A percentile compares a stretch with the other conserved stretches of the same genome.
Conservation (phyloP, 2,113 vertebrate species). For the Oostethus manadensis region DNA sequence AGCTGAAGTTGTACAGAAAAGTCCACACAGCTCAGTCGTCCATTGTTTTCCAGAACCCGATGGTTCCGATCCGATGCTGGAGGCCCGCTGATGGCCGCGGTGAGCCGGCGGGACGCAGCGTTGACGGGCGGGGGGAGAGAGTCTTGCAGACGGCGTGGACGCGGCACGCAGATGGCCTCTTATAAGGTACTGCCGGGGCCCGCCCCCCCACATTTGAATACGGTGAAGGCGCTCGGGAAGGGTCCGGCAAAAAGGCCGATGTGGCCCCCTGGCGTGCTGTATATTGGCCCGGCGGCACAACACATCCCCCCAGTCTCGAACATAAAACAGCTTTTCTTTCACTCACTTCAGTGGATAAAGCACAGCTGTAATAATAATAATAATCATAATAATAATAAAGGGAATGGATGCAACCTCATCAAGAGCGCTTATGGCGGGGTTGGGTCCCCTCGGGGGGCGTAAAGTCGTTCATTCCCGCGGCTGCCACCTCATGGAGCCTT, state of each 20-base stretch:
- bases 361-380: too few relatives aligned
- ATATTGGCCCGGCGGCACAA: conserved; percentile 62
- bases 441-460: conserved; percentile 8
- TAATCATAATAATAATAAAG: too few relatives aligned
- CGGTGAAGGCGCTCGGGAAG: conserved; percentile 55
- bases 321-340: too few relatives aligned
- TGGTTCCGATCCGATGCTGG: conserved; percentile 3
- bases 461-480: conserved; percentile 55
- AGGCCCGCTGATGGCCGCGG: background rate
- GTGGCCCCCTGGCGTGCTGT: conserved; percentile 78
- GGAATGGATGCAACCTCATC: too few relatives aligned
- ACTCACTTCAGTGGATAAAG: too few relatives aligned
- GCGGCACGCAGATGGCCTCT: conserved; percentile 40
- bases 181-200: conserved; percentile 60
- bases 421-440: background rate
- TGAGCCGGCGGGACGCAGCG: conserved; percentile 7
- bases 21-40: conserved; percentile 47
- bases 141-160: conserved; percentile 39
- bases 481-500: conserved; percentile 38
- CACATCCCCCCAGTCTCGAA: too few relatives aligned
- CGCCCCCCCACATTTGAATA: conserved; percentile 67
- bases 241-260: conserved; percentile 59
- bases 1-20: background rate
- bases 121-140: conserved; percentile 16
- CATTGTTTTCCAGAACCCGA: conserved; percentile 42